These are phyloP conservation scores for Capitella teleta DNA, from an alignment of 1,140 invertebrate species.

Conservation along the genomic window DNA sequence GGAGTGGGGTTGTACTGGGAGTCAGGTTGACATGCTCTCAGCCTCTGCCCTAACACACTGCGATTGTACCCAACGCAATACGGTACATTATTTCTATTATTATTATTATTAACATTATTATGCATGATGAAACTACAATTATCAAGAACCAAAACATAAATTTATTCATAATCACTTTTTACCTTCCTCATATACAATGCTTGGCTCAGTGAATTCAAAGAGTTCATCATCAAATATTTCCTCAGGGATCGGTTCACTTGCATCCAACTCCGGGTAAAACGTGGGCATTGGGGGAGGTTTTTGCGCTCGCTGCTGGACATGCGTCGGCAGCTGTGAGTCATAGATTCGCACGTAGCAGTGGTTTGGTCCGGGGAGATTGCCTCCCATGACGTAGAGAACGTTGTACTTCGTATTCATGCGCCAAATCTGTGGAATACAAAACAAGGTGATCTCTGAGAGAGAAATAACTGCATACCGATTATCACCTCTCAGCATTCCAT, in stretches of 20 bases:
- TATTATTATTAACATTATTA: no score
- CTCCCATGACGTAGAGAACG: conserved; percentile 76
- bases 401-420: conserved; percentile 90
- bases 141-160: no score
- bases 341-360: conserved; percentile 70
- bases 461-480: no score
- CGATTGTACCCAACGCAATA: no score
- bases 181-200: conserved; percentile 56
- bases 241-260: conserved; percentile 50
- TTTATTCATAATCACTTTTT: no score
- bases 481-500: no score
- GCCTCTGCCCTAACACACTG: no score
- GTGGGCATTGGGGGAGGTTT: conserved; percentile 70
- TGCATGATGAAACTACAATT: no score
- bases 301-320: conserved; percentile 14
- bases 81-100: no score
- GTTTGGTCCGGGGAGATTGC: conserved; percentile 64
- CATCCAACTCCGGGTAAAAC: conserved; percentile 48
- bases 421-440: conserved; percentile 53
- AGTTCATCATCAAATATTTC: conserved; percentile 61
- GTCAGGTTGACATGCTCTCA: no score
- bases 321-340: conserved; percentile 59
- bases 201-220: conserved; percentile 57
- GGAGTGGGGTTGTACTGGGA: no score
- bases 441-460: neutral